These are phyloP conservation scores for Heterotilapia buettikoferi DNA, from an alignment of 2,113 vertebrate species.

Conservation along the genomic window DNA sequence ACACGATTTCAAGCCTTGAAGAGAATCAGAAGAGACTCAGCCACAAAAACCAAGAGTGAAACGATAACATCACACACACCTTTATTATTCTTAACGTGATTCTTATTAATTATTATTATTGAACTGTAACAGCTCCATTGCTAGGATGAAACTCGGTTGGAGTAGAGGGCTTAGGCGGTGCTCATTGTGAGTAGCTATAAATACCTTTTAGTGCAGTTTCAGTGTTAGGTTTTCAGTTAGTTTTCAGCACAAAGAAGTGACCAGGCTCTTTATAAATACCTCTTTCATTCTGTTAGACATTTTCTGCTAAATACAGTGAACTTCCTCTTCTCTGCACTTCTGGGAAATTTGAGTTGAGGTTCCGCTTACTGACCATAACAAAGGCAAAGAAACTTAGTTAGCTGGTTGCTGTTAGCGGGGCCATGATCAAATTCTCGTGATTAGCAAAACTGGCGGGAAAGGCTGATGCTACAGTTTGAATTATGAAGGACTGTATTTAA, in stretches of 20 bases:
- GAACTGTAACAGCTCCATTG: not conserved
- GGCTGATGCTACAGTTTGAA: not conserved
- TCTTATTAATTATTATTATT: not conserved
- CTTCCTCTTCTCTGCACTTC: conserved; percentile 78
- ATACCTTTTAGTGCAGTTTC: not conserved
- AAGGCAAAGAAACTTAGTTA: conserved; percentile 30
- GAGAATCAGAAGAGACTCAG: not conserved
- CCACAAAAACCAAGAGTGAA: conserved; percentile 14
- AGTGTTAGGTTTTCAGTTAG: not conserved
- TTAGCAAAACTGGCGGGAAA: not conserved
- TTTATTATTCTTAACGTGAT: not conserved
- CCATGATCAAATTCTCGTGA: conserved; percentile 9
- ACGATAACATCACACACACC: not conserved
- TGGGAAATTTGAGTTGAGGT: conserved; percentile 74
- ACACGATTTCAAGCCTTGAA: not conserved
- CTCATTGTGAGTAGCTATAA: not conserved
- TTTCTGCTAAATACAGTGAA: conserved; percentile 57
- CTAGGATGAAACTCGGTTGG: not conserved
- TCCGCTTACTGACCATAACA: conserved; percentile 62
- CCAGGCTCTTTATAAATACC: conserved; percentile 6
- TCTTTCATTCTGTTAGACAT: conserved; percentile 35
- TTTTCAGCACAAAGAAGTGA: not conserved
- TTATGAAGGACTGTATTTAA: not conserved
- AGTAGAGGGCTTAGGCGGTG: not conserved
- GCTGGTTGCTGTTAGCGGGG: not conserved